Conservation (phyloP, 2,113 vertebrate species). For the Toxostoma redivivum region DNA sequence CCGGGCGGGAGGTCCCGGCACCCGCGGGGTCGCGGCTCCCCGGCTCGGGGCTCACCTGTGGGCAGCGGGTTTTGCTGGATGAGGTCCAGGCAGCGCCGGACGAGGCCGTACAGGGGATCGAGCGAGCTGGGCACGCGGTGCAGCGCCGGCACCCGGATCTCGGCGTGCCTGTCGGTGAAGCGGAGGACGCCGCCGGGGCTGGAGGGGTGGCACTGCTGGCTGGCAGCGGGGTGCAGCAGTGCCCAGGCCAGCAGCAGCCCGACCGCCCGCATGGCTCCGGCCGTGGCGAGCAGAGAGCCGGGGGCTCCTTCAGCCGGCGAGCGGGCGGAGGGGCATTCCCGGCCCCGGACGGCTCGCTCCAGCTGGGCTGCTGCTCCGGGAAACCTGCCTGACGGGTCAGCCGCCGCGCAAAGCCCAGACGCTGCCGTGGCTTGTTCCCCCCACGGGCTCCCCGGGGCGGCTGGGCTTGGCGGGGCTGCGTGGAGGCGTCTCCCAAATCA, state of each 20-base stretch:
- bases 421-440: conserved; percentile 38
- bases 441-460: neutral
- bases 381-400: conserved; percentile 73
- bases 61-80: conserved; percentile 77
- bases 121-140: conserved; percentile 45
- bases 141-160: conserved; percentile 50
- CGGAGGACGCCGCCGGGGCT: neutral
- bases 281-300: neutral
- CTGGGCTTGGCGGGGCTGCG: conserved; percentile 39
- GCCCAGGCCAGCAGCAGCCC: neutral
- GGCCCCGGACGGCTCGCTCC: neutral
- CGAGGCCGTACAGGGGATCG: conserved; percentile 67
- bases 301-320: neutral
- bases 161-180: conserved; percentile 50
- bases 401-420: conserved; percentile 22
- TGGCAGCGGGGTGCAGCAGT: neutral
- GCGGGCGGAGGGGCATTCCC: neutral
- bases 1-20: accelerated
- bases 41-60: conserved; percentile 56
- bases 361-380: neutral
- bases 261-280: neutral
- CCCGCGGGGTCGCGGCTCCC: neutral
- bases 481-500: conserved; percentile 32
- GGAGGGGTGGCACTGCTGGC: conserved; percentile 6
- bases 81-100: conserved; percentile 64